Base-by-base conservation (phyloP, 2,113 vertebrate genomes). In the Melanostigma gelatinosum region DNA sequence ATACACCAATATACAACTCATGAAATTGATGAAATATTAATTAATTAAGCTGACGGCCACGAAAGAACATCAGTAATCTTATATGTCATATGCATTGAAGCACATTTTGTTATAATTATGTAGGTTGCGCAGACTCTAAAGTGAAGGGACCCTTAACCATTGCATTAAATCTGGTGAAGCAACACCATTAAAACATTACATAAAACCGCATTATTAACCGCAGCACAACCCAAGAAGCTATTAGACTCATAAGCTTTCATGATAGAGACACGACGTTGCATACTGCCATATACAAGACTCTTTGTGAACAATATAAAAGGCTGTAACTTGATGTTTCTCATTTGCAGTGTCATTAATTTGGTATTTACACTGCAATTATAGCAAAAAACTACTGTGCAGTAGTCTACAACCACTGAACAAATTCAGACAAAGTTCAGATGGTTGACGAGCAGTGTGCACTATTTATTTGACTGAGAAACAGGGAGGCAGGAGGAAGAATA, bases 11-110 rank as follows among this genome's bases (percentile, higher is more conserved):
- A 62, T 68, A 81, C 50, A 68, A 55, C 67, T 77, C 77, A 88
- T 91, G 82, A 82, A 89, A 82, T 62, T 73, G 48, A 91, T 80
- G 76, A 75, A 75, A 36, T 84, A 85, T 85, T 80, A 87, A 86
- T 89, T 71, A 83, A 63, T 85, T 83, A 77, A 88, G 83, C 52
- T 81, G 52, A 74, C 11, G 50, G 48, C 77, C 72, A 70, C 69
- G 70, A 72, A 75, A 75, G 54, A 76, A 79, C 70, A 76, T 84
- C 72, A 64, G 66, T 73, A 70, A 82, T 75, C 36, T 46, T 48
- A 65, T 15, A 15, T 77, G 82, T 64, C 63, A 68, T 70, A 82
- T 75, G 52, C 54, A 65, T 79, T 62, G 40, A 36, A 79, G 54
- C 62, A 67, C 42, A 66, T 46, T 82, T 58, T 73, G 32, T 70